Evolutionary conservation across 2,888 invertebrate species (phyloP).

Genomic region (Aricia artaxerxes): DNA sequence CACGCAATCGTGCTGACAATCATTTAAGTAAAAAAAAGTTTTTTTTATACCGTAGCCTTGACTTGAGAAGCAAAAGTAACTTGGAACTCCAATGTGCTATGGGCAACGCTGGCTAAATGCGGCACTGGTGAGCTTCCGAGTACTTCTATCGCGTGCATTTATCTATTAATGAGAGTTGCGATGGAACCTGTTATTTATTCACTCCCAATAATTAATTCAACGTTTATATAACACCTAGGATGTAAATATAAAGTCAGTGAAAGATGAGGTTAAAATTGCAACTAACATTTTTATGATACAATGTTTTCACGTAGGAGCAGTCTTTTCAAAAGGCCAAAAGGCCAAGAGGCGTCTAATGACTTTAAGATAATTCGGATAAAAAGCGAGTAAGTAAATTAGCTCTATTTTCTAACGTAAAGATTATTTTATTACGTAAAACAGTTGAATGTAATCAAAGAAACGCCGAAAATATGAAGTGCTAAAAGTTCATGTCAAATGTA

Average conservation of each 20-base stretch:
- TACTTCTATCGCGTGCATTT: neutral
- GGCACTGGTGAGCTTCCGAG: neutral
- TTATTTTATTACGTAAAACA: neutral
- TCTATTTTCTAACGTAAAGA: neutral
- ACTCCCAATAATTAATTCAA: neutral
- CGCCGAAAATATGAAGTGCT: neutral
- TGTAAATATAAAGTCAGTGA: neutral
- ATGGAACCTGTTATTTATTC: neutral
- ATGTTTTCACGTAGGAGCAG: neutral
- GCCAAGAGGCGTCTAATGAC: neutral
- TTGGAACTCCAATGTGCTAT: too few relatives aligned
- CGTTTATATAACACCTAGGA: neutral
- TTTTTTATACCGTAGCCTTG: neutral
- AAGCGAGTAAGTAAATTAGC: neutral
- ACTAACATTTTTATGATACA: neutral
- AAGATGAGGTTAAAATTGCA: neutral
- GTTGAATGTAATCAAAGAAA: neutral
- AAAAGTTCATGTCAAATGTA: slow-evolving; percentile 12
- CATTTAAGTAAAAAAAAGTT: neutral
- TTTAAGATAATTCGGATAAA: neutral
- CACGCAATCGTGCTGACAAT: too few relatives aligned
- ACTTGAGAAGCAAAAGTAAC: too few relatives aligned
- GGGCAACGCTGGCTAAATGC: too few relatives aligned
- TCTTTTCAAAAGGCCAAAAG: neutral
- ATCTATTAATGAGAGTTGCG: neutral